Conservation (phyloP, 2,113 vertebrate species). For the Pseudorectes ferrugineus region DNA sequence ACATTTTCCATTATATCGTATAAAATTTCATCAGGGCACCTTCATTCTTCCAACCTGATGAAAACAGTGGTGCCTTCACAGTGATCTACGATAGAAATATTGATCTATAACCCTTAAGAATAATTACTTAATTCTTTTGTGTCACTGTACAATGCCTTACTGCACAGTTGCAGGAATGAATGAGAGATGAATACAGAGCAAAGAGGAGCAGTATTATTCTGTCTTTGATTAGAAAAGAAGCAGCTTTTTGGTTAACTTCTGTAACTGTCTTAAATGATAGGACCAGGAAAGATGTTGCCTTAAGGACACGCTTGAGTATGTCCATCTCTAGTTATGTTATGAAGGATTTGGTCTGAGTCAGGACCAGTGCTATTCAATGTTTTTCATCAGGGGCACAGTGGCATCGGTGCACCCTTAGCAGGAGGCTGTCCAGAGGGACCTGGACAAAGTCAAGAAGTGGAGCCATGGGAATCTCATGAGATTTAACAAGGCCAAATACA, state of each 20-base stretch:
- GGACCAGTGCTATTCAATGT: neutral
- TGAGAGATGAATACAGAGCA: neutral
- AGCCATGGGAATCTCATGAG: neutral
- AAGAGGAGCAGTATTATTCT: neutral
- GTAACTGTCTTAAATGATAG: neutral
- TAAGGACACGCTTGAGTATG: neutral
- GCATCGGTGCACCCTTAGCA: neutral
- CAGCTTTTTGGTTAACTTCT: neutral
- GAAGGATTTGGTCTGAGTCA: neutral
- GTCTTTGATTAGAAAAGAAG: neutral
- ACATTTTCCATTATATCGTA: neutral
- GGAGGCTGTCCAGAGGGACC: neutral
- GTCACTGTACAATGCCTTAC: neutral
- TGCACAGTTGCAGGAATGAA: neutral
- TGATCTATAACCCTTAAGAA: neutral
- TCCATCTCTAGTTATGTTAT: neutral
- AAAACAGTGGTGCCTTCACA: neutral
- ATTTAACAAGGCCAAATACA: neutral
- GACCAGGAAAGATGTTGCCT: neutral
- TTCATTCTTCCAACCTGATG: neutral
- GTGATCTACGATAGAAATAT: neutral
- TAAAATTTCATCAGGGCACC: neutral
- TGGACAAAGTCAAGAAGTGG: neutral
- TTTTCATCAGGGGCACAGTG: neutral
- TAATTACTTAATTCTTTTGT: neutral